Evolutionary conservation across 1,140 invertebrate genomes (phyloP).

Genomic region (Papilio polytes): DNA sequence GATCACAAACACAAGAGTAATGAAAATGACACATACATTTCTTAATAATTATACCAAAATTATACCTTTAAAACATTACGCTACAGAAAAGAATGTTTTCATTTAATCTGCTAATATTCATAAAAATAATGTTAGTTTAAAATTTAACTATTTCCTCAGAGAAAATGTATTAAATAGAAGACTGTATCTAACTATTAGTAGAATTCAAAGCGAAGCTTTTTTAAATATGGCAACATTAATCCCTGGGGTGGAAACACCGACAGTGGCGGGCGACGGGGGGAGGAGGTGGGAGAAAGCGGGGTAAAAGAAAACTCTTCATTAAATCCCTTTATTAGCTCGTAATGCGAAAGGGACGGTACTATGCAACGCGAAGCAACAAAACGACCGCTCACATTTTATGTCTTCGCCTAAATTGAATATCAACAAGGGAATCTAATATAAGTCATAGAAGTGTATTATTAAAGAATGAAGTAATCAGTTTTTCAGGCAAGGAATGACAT

Average conservation of each 20-base stretch:
- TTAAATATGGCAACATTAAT: slow-evolving; percentile 37
- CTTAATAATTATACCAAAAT: background rate
- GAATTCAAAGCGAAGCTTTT: slow-evolving; percentile 10
- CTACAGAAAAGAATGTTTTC: no score
- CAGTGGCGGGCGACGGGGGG: background rate
- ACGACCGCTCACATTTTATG: slow-evolving; percentile 8
- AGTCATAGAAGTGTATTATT: background rate
- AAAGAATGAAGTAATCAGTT: background rate
- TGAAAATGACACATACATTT: background rate
- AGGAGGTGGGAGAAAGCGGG: background rate
- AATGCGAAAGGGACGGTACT: slow-evolving; percentile 19
- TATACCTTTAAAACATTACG: background rate
- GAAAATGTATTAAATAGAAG: background rate
- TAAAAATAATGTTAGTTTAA: no score
- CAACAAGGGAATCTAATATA: background rate
- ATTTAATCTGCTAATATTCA: background rate
- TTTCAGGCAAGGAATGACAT: background rate
- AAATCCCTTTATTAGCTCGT: slow-evolving; percentile 56
- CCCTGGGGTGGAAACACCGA: slow-evolving; percentile 33
- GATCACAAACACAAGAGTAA: background rate
- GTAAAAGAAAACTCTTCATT: slow-evolving; percentile 56
- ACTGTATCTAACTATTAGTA: slow-evolving; percentile 15
- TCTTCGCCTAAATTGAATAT: background rate
- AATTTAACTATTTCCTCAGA: background rate
- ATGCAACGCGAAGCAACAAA: slow-evolving; percentile 1